Base-by-base conservation (phyloP, 1,140 invertebrate genomes). In the Araneus ventricosus region DNA sequence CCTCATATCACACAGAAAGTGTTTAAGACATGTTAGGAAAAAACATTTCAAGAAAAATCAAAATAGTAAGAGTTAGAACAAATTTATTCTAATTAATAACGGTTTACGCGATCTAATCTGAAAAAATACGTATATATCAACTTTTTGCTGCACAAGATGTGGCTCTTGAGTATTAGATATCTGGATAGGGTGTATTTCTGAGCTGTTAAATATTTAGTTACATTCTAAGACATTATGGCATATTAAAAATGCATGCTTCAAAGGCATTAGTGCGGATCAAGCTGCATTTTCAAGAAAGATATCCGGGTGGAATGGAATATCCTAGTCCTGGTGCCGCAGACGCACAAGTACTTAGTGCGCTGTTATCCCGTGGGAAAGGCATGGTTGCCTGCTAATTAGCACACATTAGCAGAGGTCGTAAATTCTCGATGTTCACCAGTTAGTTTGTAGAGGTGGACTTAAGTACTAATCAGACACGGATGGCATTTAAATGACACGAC, bases 361-460 rank as follows among this genome's bases (percentile, higher is more conserved):
- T 59, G 14, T 2, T 59, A 45, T 24, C 84, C 52, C 84, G 22
- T 17, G 84, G n/a, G 84, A 86, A 27, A 57, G 57, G 14, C 27
- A 34, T 22, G 45, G 30, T 30, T 34, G 45, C 84, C 37, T 86
- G 84, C 84, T 86, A 86, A 86, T 86, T 86, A 86, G 84, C 20
- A 34, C 52, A 86, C 84, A 86, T 86, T 86, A 86, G 57, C 20
- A 37, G 20, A 86, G 52, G 84, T 86, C 84, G 84, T 86, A 86
- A 86, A 86, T 86, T 86, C 84, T 37, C 70, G 70, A 75, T 75
- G 27, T 75, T 37, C 70, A 75, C 27, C 45, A 61, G 84, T 37
- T 45, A 45, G 39, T 82, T 52, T 82, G 80, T 45, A 82, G 80
- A 45, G 24, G 80, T 39, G 39, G 80, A 45, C 39, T 82, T 52